phyloP scores from a whole-genome alignment of 2,113 vertebrate species.

The Donacobius atricapilla region DNA sequence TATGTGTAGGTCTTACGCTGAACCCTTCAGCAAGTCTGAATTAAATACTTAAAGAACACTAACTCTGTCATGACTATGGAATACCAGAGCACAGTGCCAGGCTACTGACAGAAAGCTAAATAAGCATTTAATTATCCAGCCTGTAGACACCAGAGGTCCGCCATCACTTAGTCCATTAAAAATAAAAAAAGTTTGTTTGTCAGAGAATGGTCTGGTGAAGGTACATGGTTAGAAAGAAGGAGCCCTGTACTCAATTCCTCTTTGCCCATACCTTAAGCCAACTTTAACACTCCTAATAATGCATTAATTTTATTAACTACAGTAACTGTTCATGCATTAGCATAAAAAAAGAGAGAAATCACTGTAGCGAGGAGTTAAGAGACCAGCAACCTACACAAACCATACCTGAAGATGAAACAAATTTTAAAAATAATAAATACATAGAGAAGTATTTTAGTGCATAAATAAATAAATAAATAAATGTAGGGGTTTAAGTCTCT shows the following conservation, averaged over 20 bases:
- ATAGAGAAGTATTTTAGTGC: neutral
- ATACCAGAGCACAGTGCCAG: neutral
- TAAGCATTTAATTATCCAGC: neutral
- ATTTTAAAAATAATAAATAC: neutral
- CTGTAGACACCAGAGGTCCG: neutral
- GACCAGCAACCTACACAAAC: neutral
- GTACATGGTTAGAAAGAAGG: neutral
- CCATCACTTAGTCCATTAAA: neutral
- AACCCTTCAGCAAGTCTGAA: neutral
- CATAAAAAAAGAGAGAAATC: neutral
- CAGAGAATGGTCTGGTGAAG: neutral
- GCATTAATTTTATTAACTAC: neutral
- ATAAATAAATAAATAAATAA: neutral
- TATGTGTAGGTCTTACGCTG: accelerated
- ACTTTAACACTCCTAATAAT: neutral
- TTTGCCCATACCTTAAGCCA: neutral
- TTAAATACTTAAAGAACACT: neutral
- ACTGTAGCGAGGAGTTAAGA: neutral
- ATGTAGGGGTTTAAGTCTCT: neutral
- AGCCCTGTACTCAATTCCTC: neutral
- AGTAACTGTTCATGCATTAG: neutral
- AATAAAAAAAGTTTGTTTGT: neutral
- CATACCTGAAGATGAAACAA: neutral
- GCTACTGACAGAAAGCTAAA: neutral
- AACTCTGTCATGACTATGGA: neutral